Evolutionary conservation across 2,113 vertebrate genomes (phyloP).

Genomic region (Nasalis larvatus): DNA sequence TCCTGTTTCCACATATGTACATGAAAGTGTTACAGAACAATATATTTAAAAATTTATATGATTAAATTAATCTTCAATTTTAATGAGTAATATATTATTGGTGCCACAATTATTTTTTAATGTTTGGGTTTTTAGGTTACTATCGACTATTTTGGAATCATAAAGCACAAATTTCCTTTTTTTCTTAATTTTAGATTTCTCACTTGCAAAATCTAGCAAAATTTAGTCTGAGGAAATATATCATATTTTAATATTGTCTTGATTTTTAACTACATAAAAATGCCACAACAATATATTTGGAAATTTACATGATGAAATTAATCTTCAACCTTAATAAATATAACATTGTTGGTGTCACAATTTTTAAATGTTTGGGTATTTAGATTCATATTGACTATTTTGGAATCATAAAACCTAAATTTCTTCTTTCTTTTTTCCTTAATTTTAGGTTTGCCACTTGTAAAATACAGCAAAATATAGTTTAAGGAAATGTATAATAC

Average conservation of each 20-base stretch:
- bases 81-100: background rate
- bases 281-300: no score
- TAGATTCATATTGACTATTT: background rate
- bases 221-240: background rate
- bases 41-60: background rate
- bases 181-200: background rate
- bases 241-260: constrained; percentile 1
- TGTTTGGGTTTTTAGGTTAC: background rate
- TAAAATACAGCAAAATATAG: background rate
- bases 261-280: background rate
- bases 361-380: background rate
- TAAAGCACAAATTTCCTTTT: background rate
- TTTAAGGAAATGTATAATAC: background rate
- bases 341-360: background rate
- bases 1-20: background rate
- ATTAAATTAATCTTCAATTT: background rate
- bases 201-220: background rate
- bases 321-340: background rate
- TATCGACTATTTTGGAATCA: background rate
- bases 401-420: background rate
- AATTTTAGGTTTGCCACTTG: background rate
- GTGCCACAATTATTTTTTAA: background rate
- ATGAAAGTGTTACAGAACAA: background rate
- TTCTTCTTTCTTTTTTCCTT: background rate
- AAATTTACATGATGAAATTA: no score